Base-by-base conservation (phyloP, 1,140 invertebrate species). In the Cotesia typhae region DNA sequence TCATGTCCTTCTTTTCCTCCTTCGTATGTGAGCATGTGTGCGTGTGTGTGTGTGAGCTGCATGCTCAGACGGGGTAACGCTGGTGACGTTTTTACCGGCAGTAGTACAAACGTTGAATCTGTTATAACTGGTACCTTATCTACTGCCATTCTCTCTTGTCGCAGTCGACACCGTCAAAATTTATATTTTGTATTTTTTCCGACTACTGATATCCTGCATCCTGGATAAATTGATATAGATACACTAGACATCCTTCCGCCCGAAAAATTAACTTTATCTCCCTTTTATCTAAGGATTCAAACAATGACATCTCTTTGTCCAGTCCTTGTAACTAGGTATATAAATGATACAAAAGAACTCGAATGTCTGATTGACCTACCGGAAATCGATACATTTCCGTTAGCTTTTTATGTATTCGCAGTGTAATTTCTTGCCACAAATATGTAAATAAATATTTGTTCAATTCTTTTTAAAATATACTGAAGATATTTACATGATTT, bases 321-420 rank as follows among this genome's bases (percentile, higher is more conserved):
- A 38, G 10, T 38, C 14, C 28, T 63, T 17, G 14, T 17, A 55
- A 67, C 20, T 55, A 14, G 28, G n/a, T 17, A 14, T 4, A 9
- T 17, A 17, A 60, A 38, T 12, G 51, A 69, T 12, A 55, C 5
- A n/a, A 59, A 59, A 59, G 57, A 20, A 17, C 17, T 28, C 55
- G 38, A 73, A 10, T 9, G 35, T 28, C 36, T 67, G 67, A 73
- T 69, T 69, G 71, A 61, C 47, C 70, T 4, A 60, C 5, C 70
- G 70, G 70, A 72, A 67, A 72, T 72, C n/a, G 17, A 37, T 35
- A 71, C 20, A 57, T 71, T 28, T 53, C 28, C 53, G 6, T 14
- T 17, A 4, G 4, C 51, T 7, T 52, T 51, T 52, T 67, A 67
- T 55, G 2, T 81, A 81, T 81, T 83, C 81, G 79, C 6, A 20